Conservation (phyloP, 2,888 invertebrate genomes). For the Andrena bucephala region DNA sequence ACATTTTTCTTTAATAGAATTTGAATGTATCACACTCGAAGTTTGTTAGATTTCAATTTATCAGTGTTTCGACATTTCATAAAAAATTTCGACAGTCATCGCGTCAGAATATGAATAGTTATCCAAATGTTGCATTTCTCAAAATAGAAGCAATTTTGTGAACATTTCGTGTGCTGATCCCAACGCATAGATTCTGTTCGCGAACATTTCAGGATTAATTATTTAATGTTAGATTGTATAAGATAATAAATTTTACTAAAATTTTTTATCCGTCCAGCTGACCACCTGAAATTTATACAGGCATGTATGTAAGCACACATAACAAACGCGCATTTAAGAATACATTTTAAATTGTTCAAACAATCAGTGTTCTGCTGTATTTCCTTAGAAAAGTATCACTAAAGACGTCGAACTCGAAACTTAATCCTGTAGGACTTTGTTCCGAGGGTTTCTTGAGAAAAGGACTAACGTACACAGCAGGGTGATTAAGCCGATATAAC, state of each 20-base stretch:
- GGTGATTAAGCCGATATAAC: slow-evolving; percentile 73
- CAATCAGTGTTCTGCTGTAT: slow-evolving; percentile 4
- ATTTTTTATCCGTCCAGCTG: too few relatives aligned
- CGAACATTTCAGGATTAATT: too few relatives aligned
- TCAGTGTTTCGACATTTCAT: too few relatives aligned
- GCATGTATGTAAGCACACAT: not conserved
- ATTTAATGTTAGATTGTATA: too few relatives aligned
- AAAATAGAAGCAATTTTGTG: too few relatives aligned
- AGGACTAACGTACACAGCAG: slow-evolving; percentile 64
- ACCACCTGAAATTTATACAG: too few relatives aligned
- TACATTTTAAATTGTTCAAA: not conserved
- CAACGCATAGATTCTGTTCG: too few relatives aligned
- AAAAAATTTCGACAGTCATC: not conserved
- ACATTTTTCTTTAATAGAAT: too few relatives aligned
- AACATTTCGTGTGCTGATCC: too few relatives aligned
- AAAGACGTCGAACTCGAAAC: slow-evolving; percentile 64
- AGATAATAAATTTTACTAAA: too few relatives aligned
- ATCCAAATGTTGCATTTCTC: not conserved
- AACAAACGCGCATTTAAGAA: not conserved
- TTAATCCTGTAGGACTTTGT: slow-evolving; percentile 70
- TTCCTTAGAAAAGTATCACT: slow-evolving; percentile 43
- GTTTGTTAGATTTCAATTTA: too few relatives aligned
- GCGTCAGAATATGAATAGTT: not conserved
- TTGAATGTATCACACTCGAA: too few relatives aligned
- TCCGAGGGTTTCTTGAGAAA: slow-evolving; percentile 57